phyloP scores from a whole-genome alignment of 2,797 vertebrate genomes.

The Dryobates pubescens region DNA sequence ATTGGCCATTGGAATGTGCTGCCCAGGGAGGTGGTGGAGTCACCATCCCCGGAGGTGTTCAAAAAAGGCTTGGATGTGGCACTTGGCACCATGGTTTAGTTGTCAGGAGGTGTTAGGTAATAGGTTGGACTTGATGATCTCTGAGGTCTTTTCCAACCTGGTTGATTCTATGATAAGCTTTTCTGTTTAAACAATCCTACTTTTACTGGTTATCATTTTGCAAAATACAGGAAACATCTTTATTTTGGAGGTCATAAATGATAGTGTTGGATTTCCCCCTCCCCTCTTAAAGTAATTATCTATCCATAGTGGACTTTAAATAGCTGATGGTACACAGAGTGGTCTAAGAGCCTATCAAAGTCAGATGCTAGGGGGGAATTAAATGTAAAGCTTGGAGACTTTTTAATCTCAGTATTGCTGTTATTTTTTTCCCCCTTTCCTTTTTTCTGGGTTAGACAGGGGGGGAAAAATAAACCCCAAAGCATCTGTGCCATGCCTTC shows the following conservation, averaged over 20 bases:
- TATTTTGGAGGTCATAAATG: neutral
- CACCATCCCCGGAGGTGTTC: too few relatives aligned
- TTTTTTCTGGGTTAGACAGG: neutral
- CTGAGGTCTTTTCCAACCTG: too few relatives aligned
- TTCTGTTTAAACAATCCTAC: neutral
- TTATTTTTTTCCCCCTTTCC: neutral
- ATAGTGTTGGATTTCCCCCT: neutral
- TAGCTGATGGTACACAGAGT: neutral
- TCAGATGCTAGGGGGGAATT: neutral
- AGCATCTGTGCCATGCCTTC: neutral
- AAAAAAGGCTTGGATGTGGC: too few relatives aligned
- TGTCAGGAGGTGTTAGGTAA: too few relatives aligned
- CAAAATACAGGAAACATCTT: neutral
- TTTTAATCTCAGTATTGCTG: neutral
- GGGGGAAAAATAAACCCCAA: neutral
- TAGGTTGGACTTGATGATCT: too few relatives aligned
- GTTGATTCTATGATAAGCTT: neutral
- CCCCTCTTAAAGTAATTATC: neutral
- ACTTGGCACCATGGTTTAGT: too few relatives aligned
- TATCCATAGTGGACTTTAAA: neutral
- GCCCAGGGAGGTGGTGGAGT: too few relatives aligned
- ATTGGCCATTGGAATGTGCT: too few relatives aligned
- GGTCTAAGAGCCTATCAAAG: neutral
- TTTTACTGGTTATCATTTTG: neutral
- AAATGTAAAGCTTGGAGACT: neutral